These are phyloP conservation scores for Icerya purchasi DNA, from an alignment of 2,888 invertebrate species.

Conservation along the genomic window DNA sequence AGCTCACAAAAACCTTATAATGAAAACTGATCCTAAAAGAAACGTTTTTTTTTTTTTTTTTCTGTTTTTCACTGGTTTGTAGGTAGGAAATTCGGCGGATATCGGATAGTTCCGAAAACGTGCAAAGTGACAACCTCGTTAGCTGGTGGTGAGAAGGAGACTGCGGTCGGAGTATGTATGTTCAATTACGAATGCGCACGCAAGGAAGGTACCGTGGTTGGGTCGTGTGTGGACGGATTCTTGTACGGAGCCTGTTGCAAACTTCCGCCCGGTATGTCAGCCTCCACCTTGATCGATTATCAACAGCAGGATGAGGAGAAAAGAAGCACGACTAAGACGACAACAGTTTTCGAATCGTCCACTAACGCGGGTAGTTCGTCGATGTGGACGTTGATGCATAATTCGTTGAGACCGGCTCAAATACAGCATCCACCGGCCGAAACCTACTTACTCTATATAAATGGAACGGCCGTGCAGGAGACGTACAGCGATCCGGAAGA, in stretches of 20 bases:
- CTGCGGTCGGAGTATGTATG: constrained; percentile 67
- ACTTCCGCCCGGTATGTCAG: constrained; percentile 29
- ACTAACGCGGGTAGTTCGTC: background rate
- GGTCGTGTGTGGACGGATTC: constrained; percentile 79
- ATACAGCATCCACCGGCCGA: constrained; percentile 23
- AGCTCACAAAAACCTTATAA: too few species aligned
- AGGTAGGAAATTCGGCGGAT: constrained; percentile 59
- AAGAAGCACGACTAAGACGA: constrained; percentile 5
- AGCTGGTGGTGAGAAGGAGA: constrained; percentile 27
- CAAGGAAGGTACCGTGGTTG: constrained; percentile 59
- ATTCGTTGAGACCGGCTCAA: background rate
- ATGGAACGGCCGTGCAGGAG: constrained; percentile 26
- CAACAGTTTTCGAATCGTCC: constrained; percentile 3
- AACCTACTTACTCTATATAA: constrained; percentile 27
- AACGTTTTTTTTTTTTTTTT: constrained; percentile 5
- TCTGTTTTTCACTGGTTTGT: too few species aligned
- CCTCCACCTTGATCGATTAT: constrained; percentile 8
- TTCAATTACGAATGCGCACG: constrained; percentile 75
- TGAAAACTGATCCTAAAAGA: too few species aligned
- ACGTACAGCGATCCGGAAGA: constrained; percentile 26
- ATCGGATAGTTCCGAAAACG: constrained; percentile 59
- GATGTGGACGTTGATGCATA: background rate
- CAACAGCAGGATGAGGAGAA: constrained; percentile 2
- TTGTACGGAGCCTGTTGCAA: constrained; percentile 82
- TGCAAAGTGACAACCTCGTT: constrained; percentile 46